Evolutionary conservation across 2,113 vertebrate genomes (phyloP).

Genomic region (Passer domesticus): DNA sequence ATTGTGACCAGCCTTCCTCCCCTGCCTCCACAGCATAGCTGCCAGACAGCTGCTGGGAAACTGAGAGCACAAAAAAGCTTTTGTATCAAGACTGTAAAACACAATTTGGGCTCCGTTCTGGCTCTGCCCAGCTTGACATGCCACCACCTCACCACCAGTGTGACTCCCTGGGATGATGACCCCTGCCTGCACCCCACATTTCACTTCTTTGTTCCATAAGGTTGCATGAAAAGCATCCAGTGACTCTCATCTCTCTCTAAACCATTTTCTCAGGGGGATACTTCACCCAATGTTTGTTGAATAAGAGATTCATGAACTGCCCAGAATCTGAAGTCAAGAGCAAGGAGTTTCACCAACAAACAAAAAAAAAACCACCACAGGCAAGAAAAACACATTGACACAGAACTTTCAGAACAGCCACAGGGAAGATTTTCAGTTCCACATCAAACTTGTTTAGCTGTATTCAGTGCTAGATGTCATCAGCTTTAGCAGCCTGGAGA

Average conservation of each 20-base stretch:
- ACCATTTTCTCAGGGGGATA: background rate
- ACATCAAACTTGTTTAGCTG: background rate
- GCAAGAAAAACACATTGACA: background rate
- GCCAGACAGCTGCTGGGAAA: background rate
- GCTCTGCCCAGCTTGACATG: background rate
- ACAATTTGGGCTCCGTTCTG: background rate
- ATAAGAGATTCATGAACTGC: background rate
- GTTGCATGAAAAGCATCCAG: background rate
- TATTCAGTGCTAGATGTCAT: background rate
- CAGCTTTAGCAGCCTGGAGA: background rate
- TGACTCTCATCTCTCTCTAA: background rate
- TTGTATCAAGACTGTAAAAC: background rate
- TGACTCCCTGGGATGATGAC: background rate
- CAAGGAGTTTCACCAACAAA: background rate
- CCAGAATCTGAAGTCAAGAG: background rate
- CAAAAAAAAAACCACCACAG: background rate
- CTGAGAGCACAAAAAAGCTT: background rate
- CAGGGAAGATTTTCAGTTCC: background rate
- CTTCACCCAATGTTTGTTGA: background rate
- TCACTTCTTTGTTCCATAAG: background rate
- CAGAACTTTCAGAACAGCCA: background rate
- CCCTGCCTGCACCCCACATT: fast-evolving
- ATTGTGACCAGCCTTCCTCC: background rate
- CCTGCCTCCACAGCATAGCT: background rate
- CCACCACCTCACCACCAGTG: background rate